These are phyloP conservation scores for Euplexia lucipara DNA, from an alignment of 2,888 invertebrate species.

Conservation along the genomic window DNA sequence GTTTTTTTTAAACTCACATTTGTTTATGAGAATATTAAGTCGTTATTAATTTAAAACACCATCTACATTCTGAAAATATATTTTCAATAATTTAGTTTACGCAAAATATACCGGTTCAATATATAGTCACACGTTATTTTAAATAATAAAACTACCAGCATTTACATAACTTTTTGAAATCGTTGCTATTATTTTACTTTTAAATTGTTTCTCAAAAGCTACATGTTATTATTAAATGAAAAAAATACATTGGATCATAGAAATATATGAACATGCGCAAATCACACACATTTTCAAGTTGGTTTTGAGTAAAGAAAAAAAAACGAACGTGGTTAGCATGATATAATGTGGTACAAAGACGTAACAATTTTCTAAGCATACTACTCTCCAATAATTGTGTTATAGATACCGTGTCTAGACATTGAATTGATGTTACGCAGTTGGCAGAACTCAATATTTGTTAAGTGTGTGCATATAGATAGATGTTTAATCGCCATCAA, in stretches of 20 bases:
- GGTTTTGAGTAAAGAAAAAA: not conserved
- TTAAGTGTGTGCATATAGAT: too few species aligned
- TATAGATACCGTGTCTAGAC: not conserved
- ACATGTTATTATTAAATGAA: too few species aligned
- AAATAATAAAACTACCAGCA: not conserved
- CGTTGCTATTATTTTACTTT: too few species aligned
- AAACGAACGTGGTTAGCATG: not conserved
- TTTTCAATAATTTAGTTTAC: not conserved
- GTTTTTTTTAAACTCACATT: constrained; percentile 13
- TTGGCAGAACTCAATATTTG: too few species aligned
- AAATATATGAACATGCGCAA: not conserved
- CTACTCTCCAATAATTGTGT: not conserved
- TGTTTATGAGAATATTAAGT: constrained; percentile 13
- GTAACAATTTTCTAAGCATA: constrained; percentile 15
- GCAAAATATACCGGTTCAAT: not conserved
- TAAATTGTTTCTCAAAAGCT: too few species aligned
- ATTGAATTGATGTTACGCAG: not conserved
- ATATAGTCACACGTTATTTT: too few species aligned
- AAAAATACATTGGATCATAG: not conserved
- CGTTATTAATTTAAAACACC: not conserved
- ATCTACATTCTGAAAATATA: not conserved
- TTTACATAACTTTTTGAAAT: not conserved
- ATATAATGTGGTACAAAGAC: not conserved
- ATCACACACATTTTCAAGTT: not conserved
- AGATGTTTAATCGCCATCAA: too few species aligned